Base-by-base conservation (phyloP, 2,113 vertebrate genomes). In the Tyrannus savana region DNA sequence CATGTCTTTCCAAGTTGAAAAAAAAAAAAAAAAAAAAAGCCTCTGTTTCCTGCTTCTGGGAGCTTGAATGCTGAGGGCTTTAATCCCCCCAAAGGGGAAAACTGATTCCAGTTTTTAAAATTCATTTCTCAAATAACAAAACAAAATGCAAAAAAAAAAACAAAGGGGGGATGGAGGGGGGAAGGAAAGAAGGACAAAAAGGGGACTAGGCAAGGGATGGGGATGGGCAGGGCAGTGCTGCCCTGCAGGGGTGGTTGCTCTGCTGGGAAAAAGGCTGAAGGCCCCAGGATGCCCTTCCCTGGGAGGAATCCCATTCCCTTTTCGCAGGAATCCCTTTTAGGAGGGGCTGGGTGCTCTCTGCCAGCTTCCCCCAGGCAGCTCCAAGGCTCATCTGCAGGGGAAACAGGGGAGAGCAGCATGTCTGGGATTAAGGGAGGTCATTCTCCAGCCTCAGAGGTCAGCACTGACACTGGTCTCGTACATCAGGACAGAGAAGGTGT, bases 401-500 rank as follows among this genome's bases (percentile, higher is more conserved):
- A 84, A 96, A 97, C 97, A 98, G 98, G 97, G 93, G 98, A 97
- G 92, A 95, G 93, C 97, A 98, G 97, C 97, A 95, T 97, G 97
- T 96, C 97, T 58, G 94, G 72, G 84, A 96, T 97, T 97, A 97
- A 97, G 97, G 96, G 97, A 69, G 5, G 81, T 93, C 95, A 96
- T 98, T 77, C 98, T 98, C 89, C 98, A 96, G 97, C 97, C 97
- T 93, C 21, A 2, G 33, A n/a, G 97, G 97, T 98, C 98, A 97
- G 59, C 62, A 77, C 95, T 94, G 98, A 97, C 91, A 87, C 98
- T 98, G 97, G 98, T 98, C 97, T 97, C 78, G 94, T 59, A 68
- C 98, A 98, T 98, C 98, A 97, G 97, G 98, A 98, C 97, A 98
- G 98, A 98, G 98, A 97, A 97, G 13, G 97, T 97, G 21, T 12